Base-by-base conservation (phyloP, 2,113 vertebrate genomes). In the Psephotus haematonotus region DNA sequence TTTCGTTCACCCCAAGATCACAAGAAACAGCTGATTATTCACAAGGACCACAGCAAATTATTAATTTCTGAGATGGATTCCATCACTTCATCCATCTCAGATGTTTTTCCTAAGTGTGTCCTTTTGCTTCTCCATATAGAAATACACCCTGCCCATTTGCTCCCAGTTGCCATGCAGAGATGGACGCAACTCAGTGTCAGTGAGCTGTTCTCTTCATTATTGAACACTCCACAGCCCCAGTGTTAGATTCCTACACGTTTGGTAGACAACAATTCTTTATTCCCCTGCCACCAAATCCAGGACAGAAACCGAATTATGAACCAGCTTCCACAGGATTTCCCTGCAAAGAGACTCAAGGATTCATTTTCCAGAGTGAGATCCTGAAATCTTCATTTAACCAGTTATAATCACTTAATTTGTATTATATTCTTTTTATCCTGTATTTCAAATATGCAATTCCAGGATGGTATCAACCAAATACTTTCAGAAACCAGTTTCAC, bases 391-490 rank as follows among this genome's bases (percentile, higher is more conserved):
- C 28, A 4, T 69, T 70, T 55, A 41, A 75, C 13, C 69, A 20
- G 13, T 8, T 39, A 33, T 23, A 84, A 15, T 50, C 28, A 82
- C 47, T 63, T 53, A 33, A 71, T 75, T 50, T 33, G 24, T 27
- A 75, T 39, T 10, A 12, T 2, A 4, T 31, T 49, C n/a, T 50
- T 67, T 68, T 84, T 67, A 68, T 6, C 41, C 3, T 3, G 17
- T 13, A 72, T 55, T 78, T 57, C 5, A 17, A n/a, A 85, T 37
- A 72, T 15, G 23, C 50, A 71, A 7, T 37, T 77, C 41, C 72
- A 57, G 41, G 18, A 47, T 0, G 0, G 7, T n/a, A 41, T 35
- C 57, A 59, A 83, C 9, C 41, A 82, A 64, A 28, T 4, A 33
- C 22, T 47, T 86, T 47, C 41, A 80, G 44, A 92, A 82, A 70